Evolutionary conservation across 2,797 vertebrate genomes (phyloP).

Genomic region (Myripristis murdjan): DNA sequence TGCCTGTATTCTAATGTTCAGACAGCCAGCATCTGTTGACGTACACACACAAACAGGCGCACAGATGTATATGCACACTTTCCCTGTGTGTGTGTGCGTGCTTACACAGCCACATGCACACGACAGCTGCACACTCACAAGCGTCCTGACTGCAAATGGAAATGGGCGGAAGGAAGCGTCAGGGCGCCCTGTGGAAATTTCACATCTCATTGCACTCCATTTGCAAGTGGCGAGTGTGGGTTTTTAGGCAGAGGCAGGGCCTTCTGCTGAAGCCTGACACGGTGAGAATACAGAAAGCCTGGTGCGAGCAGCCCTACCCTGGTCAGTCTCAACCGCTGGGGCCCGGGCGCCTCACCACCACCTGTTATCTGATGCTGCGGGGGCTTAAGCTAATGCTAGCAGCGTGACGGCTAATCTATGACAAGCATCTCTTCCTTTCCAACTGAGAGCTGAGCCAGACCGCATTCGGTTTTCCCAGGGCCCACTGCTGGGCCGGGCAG

Average conservation of each 20-base stretch:
- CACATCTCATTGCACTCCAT: constrained; percentile 87
- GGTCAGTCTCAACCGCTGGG: constrained; percentile 45
- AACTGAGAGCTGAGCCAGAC: constrained; percentile 56
- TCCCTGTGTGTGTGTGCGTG: no score
- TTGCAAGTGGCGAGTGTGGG: constrained; percentile 78
- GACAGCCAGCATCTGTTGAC: constrained; percentile 79
- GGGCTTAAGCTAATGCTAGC: constrained; percentile 77
- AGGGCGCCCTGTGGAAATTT: constrained; percentile 82
- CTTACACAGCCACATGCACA: constrained; percentile 30
- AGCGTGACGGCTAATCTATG: constrained; percentile 76
- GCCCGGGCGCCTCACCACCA: constrained; percentile 65
- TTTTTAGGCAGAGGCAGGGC: constrained; percentile 76
- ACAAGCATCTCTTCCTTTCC: constrained; percentile 77
- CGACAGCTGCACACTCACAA: constrained; percentile 68
- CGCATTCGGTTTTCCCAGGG: constrained; percentile 67
- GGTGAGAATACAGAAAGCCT: constrained; percentile 74
- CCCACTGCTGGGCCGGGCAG: constrained; percentile 38
- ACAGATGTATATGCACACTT: constrained; percentile 54
- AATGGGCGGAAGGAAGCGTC: constrained; percentile 76
- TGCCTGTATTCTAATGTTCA: constrained; percentile 59
- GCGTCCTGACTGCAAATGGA: constrained; percentile 78
- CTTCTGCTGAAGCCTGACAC: constrained; percentile 71
- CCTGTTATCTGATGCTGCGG: constrained; percentile 76
- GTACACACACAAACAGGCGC: constrained; percentile 50
- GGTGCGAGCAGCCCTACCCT: constrained; percentile 54